Evolutionary conservation across 2,113 vertebrate genomes (phyloP).

Genomic region (Microcebus murinus): DNA sequence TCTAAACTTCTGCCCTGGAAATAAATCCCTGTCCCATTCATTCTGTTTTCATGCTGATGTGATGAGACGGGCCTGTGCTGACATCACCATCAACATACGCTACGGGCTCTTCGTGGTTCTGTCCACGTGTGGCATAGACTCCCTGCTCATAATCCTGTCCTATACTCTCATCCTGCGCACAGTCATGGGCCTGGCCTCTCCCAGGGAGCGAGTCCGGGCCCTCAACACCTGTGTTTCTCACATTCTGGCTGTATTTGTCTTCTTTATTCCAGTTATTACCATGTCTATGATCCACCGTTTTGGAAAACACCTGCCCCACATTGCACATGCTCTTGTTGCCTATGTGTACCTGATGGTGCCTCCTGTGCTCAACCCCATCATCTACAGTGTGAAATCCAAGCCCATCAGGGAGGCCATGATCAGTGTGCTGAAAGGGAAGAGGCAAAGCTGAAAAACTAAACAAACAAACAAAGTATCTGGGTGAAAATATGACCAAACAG

Average conservation of each 20-base stretch:
- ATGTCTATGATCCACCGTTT: slow-evolving; percentile 83
- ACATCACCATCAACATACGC: slow-evolving; percentile 81
- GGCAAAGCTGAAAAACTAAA: background rate
- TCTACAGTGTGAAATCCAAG: slow-evolving; percentile 85
- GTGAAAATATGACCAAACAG: background rate
- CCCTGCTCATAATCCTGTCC: slow-evolving; percentile 82
- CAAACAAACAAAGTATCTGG: background rate
- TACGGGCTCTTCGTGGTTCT: slow-evolving; percentile 80
- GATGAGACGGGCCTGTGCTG: slow-evolving; percentile 81
- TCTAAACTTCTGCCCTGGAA: slow-evolving; percentile 59
- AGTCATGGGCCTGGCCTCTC: slow-evolving; percentile 70
- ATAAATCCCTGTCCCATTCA: slow-evolving; percentile 76
- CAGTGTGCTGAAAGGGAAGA: slow-evolving; percentile 41
- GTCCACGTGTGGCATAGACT: slow-evolving; percentile 77
- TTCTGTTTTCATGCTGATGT: slow-evolving; percentile 85
- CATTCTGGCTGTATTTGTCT: slow-evolving; percentile 80
- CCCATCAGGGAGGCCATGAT: slow-evolving; percentile 79
- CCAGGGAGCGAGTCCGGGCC: slow-evolving; percentile 66
- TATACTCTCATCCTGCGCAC: slow-evolving; percentile 83
- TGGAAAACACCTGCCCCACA: slow-evolving; percentile 53
- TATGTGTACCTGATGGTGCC: slow-evolving; percentile 82
- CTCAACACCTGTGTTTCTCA: slow-evolving; percentile 84
- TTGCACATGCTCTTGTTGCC: slow-evolving; percentile 74
- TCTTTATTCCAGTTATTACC: slow-evolving; percentile 80
- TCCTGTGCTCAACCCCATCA: slow-evolving; percentile 82